phyloP scores from a whole-genome alignment of 2,113 vertebrate genomes.

The Odocoileus virginianus region DNA sequence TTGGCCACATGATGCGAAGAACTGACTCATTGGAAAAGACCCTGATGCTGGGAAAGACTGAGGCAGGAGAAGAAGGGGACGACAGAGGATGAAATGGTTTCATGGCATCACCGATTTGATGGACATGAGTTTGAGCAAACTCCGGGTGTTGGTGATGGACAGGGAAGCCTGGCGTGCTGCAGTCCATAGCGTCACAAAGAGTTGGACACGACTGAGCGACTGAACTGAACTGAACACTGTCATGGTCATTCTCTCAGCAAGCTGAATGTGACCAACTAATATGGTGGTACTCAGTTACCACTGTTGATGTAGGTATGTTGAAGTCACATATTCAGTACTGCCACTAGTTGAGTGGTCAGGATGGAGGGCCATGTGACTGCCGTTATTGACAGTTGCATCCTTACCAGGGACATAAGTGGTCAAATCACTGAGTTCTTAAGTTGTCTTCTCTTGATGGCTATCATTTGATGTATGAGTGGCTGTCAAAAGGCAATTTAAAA shows the following conservation, averaged over 20 bases:
- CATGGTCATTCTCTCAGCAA: background rate
- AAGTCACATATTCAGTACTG: background rate
- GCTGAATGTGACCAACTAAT: background rate
- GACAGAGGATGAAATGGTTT: background rate
- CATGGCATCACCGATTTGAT: background rate
- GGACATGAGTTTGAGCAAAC: background rate
- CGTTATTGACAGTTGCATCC: background rate
- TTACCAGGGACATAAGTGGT: background rate
- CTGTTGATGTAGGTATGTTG: background rate
- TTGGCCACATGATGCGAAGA: background rate
- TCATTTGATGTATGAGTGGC: background rate
- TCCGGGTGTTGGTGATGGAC: background rate
- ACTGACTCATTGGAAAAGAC: background rate
- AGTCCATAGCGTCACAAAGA: background rate
- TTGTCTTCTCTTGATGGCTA: background rate
- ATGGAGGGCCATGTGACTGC: background rate
- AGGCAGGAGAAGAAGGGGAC: background rate
- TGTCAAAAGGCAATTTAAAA: background rate
- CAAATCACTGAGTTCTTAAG: background rate
- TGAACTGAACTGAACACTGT: background rate
- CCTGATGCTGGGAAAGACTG: background rate
- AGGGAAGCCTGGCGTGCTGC: background rate
- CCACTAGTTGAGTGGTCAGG: background rate
- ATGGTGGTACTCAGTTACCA: background rate
- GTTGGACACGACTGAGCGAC: fast-evolving